A percentile compares a stretch with the other conserved stretches of the same genome.
Conservation (phyloP, 37 sponge, comb jelly and placozoan species). For the Beroe ovata region DNA sequence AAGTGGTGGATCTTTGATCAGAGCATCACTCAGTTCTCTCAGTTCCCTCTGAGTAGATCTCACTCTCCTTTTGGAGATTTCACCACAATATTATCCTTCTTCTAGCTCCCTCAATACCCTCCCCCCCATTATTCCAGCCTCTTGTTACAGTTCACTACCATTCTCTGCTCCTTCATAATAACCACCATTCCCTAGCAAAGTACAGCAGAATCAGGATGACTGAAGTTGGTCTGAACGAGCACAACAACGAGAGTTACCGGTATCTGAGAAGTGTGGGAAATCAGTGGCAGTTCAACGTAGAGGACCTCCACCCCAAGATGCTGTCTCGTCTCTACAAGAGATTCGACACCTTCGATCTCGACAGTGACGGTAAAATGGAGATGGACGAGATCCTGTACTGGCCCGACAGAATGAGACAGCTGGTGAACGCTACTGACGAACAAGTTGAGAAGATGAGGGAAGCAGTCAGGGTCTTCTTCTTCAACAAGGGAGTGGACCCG, state of each 20-base stretch:
- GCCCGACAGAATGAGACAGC: conserved; percentile 64
- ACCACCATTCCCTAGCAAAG: neutral
- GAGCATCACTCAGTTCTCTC: too few relatives aligned
- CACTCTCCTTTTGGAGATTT: neutral
- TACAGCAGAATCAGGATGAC: neutral
- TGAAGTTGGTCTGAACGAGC: conserved; percentile 4
- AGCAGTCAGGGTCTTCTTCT: conserved; percentile 15
- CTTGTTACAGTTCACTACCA: too few relatives aligned
- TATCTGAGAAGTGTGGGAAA: conserved; percentile 59
- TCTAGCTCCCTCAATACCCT: too few relatives aligned
- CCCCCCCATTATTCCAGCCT: too few relatives aligned
- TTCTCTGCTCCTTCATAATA: too few relatives aligned
- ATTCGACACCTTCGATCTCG: conserved; percentile 59
- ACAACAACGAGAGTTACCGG: conserved; percentile 42
- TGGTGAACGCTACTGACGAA: conserved; percentile 62
- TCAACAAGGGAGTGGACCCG: conserved; percentile 40
- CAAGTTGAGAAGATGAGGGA: conserved; percentile 41
- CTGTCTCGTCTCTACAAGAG: conserved; percentile 51
- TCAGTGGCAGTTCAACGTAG: conserved; percentile 23
- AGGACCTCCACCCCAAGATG: conserved; percentile 64
- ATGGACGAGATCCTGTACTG: conserved; percentile 56
- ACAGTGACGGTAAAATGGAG: conserved; percentile 32
- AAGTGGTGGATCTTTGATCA: too few relatives aligned
- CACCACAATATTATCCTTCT: neutral
- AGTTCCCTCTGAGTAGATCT: too few relatives aligned